phyloP scores from a whole-genome alignment of 2,888 invertebrate genomes.

The Notodonta ziczac region DNA sequence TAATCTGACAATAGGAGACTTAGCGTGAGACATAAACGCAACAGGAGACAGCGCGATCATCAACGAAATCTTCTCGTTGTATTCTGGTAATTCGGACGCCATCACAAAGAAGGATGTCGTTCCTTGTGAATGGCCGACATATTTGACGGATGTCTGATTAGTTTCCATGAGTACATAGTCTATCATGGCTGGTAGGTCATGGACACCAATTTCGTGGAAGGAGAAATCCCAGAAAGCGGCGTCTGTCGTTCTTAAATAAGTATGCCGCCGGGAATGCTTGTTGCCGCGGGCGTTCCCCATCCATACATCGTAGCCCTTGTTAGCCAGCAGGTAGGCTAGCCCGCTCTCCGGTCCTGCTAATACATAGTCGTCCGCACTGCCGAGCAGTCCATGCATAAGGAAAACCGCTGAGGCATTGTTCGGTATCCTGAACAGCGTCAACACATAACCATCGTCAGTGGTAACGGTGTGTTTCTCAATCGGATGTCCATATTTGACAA shows the following conservation, averaged over 20 bases:
- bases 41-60: conserved; percentile 86
- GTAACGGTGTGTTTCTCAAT: conserved; percentile 53
- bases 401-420: conserved; percentile 57
- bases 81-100: conserved; percentile 79
- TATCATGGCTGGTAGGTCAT: conserved; percentile 92
- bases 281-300: conserved; percentile 91
- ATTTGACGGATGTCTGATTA: conserved; percentile 81
- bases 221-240: conserved; percentile 88
- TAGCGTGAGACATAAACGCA: conserved; percentile 74
- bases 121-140: conserved; percentile 90
- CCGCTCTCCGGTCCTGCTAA: conserved; percentile 58
- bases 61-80: conserved; percentile 80
- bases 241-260: conserved; percentile 58
- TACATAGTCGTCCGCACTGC: conserved; percentile 66
- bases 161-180: conserved; percentile 86
- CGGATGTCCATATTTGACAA: conserved; percentile 57
- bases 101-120: conserved; percentile 85
- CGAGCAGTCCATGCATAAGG: conserved; percentile 67
- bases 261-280: conserved; percentile 85
- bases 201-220: conserved; percentile 91
- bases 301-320: conserved; percentile 90
- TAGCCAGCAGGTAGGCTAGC: conserved; percentile 79
- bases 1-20: conserved; percentile 60
- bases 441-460: conserved; percentile 62
- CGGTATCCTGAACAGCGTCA: conserved; percentile 61